Base-by-base conservation (phyloP, 92 coral and sea anemone species). In the Paragorgia papillata region DNA sequence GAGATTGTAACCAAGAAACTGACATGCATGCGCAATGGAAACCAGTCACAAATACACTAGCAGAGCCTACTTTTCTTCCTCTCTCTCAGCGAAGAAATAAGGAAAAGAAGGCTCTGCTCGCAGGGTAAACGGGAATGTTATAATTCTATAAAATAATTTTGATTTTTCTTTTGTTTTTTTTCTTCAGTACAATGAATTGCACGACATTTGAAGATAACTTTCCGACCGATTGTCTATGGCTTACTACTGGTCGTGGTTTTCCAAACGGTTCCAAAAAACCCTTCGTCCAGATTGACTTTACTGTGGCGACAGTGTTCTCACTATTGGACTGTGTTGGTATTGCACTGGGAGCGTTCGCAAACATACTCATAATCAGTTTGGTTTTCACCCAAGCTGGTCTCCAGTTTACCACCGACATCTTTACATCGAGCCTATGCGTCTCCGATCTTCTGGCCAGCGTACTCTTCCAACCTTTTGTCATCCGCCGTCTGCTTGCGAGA, bases 401-500 rank as follows among this genome's bases (percentile, higher is more conserved):
- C 10, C 75, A 30, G 26, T 37, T 8, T 7, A 68, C 75, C 25
- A 68, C 75, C 1, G 75, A 68, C 41, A 53, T 68, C 10, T 68
- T 68, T 59, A 68, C 59, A 5, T 68, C 37, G 0, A 68, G 75
- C 19, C 39, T 68, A 0, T 68, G 75, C 75, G 59, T 68, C 75
- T 68, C 75, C 26, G 75, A 68, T 25, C 75, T 68, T 44, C 31
- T 68, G 39, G 75, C 75, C 59, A 68, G 75, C 75, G 57, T 68
- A 44, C 60, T 68, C 59, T 68, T 68, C 33, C 75, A 68, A 44
- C 75, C 75, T 14, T 68, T 68, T 68, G 57, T 68, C 15, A 68
- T 68, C 3, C 58, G 58, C 13, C 54, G 75, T 13, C 17, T 68
- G 41, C 21, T 68, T 22, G 75, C 75, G 21, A 27, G 59, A 49